Base-by-base conservation (phyloP, 2,888 invertebrate species). In the Himalopsyche kuldschensis region DNA sequence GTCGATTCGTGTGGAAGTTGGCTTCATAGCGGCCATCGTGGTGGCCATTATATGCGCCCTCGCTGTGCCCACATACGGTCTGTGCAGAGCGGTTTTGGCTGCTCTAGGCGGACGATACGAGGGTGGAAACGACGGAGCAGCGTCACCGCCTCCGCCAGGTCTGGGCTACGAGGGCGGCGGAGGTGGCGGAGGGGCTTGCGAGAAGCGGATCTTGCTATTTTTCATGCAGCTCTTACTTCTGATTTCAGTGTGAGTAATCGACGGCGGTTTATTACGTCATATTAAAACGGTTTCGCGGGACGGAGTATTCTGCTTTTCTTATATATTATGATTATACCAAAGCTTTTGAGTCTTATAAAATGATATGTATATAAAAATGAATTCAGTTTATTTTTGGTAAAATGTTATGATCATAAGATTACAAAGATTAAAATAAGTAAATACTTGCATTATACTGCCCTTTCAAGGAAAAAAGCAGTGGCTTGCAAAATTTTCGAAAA, bases 1-100 rank as follows among this genome's bases (percentile, higher is more conserved):
- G 95, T 93, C 94, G 78, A 91, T 95, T 87, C 94, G 94, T 90
- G 91, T 95, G 88, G 95, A 95, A 88, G 94, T 94, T 17, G 94
- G 94, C 63, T 95, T 95, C 88, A 91, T 95, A 84, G 92, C 91
- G 20, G 90, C 94, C 87, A 91, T 95, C 88, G 92, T 93, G 85
- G 89, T 94, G 76, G 94, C 94, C 87, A 91, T 93, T 79, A 91
- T 94, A 87, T 90, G 95, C 86, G 93, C 95, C 41, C 90, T 95
- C 87, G 91, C 94, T 84, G 93, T 95, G 87, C 93, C 95, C 78
- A 90, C 93, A 80, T 91, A 92, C 85, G 89, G 92, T 5, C 87
- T 92, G 79, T 89, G 91, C 85, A 87, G 91, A 86, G 93, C 92
- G 81, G 92, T 94, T 82, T 89, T 95, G 86, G 92, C 93, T 84